Base-by-base conservation (phyloP, 2,888 invertebrate species). In the Rhopalosiphum nymphaeae region DNA sequence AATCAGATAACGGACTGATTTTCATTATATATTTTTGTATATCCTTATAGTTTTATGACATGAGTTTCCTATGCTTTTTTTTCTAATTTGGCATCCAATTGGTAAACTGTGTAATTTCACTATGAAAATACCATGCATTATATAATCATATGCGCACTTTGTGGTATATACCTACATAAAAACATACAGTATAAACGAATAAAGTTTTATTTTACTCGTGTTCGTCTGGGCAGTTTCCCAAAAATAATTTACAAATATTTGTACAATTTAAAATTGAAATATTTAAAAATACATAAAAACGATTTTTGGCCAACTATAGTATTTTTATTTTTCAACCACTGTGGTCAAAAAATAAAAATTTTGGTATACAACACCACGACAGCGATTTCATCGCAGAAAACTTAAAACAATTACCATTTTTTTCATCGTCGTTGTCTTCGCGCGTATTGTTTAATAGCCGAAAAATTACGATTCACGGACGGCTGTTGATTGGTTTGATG, bases 401-500 rank as follows among this genome's bases (percentile, higher is more conserved):
- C 53, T 21, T 29, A 90, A 93, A 92, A 57, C 67, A 91, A 53
- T 61, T 49, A 84, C 21, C 10, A 29, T 93, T 56, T 56, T 89
- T 84, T 67, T 46, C 36, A 16, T 9, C 49, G 13, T 36, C 13
- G 49, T 53, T 36, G 49, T 46, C 49, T 87, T n/a, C n/a, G 5
- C 10, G 10, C 11, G 56, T 25, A 46, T 16, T 56, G 90, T 94
- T 91, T 94, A 90, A 90, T 86, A 94, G 85, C 61, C 93, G 90
- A 90, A 94, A 94, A 91, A 94, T 94, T 90, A 91, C 85, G 61
- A 90, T 91, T 94, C 46, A 61, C 91, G 91, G 36, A 78, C 78
- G 78, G 78, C 86, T 67, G 91, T 91, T 91, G 86, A 94, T 94
- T 91, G 67, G 94, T 91, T 67, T 86, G 94, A 94, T 91, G 94